These are phyloP conservation scores for Porites lutea DNA, from an alignment of 64 coral and sea anemone genomes.

Conservation along the genomic window DNA sequence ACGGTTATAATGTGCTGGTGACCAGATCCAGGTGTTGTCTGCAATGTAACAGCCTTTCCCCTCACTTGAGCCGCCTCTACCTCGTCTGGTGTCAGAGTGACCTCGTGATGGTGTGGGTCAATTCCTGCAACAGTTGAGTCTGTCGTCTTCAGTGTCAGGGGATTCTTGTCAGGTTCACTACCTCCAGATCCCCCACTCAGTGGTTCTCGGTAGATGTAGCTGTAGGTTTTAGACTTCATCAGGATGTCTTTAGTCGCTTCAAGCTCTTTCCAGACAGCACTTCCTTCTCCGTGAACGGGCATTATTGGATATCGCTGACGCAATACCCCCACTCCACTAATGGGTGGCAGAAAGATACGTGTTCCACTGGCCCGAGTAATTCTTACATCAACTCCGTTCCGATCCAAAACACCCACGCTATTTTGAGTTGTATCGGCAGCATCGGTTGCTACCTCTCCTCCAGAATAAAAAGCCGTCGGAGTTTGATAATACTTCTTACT, in stretches of 20 bases:
- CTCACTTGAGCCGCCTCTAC: neutral
- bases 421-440: constrained; percentile 86
- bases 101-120: constrained; percentile 51
- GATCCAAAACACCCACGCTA: constrained; percentile 86
- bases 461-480: constrained; percentile 81
- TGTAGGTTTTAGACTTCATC: constrained; percentile 61
- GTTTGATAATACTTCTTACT: constrained; percentile 85
- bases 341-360: constrained; percentile 68
- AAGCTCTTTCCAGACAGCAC: constrained; percentile 73
- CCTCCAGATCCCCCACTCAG: neutral
- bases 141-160: constrained; percentile 13
- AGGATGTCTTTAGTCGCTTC: constrained; percentile 68
- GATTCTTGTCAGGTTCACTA: neutral
- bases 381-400: constrained; percentile 11
- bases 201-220: constrained; percentile 30
- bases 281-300: constrained; percentile 81
- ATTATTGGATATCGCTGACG: constrained; percentile 80
- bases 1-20: constrained; percentile 15
- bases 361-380: constrained; percentile 58
- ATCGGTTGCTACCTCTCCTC: constrained; percentile 67
- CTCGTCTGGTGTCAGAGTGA: constrained; percentile 48
- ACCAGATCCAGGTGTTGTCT: constrained; percentile 11
- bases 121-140: neutral
- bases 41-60: neutral
- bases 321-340: constrained; percentile 44